Evolutionary conservation across 2,113 vertebrate genomes (phyloP).

Genomic region (Nerophis lumbriciformis): DNA sequence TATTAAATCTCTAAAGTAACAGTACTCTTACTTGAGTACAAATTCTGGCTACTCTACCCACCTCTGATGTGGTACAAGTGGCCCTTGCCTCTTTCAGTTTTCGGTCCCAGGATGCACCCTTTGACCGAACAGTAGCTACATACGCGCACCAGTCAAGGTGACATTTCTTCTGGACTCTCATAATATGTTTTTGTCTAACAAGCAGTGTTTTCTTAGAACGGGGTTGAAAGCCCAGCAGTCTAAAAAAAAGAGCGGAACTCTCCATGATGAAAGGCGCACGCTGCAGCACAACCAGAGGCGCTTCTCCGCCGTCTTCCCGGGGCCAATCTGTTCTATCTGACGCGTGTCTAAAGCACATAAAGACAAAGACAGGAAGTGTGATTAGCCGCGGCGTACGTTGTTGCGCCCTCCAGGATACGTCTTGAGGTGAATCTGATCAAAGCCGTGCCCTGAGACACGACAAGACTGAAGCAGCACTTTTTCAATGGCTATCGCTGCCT

Average conservation of each 20-base stretch:
- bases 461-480: constrained; percentile 73
- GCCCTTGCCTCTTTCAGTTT: no score
- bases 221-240: constrained; percentile 48
- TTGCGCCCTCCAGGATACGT: constrained; percentile 70
- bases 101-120: constrained; percentile 12
- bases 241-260: constrained; percentile 50
- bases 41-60: no score
- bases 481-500: constrained; percentile 64
- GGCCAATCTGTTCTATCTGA: constrained; percentile 66
- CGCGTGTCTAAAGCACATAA: constrained; percentile 68
- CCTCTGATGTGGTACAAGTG: no score
- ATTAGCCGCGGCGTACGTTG: constrained; percentile 60
- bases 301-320: constrained; percentile 54
- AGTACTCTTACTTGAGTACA: no score
- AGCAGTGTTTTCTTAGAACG: background rate
- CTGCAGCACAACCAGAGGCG: constrained; percentile 62
- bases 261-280: constrained; percentile 48
- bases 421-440: constrained; percentile 76
- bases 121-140: constrained; percentile 31
- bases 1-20: no score
- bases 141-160: constrained; percentile 30
- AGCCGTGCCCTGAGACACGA: constrained; percentile 72
- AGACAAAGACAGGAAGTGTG: constrained; percentile 69
- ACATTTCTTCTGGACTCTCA: constrained; percentile 19
- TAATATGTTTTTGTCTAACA: constrained; percentile 21